Conservation (phyloP, 2,113 vertebrate species). For the Coptodon rendalli region DNA sequence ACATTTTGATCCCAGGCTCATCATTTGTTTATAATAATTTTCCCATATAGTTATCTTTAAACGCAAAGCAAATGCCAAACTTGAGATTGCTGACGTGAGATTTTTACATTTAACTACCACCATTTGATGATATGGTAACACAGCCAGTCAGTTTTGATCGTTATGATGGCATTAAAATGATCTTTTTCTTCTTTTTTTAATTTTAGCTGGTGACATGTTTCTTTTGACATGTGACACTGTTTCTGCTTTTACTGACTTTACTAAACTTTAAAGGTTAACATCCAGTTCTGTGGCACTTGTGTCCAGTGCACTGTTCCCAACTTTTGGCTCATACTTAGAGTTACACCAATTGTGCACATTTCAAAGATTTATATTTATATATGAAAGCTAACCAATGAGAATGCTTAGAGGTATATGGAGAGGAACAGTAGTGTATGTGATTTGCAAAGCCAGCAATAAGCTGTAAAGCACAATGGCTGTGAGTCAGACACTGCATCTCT, state of each 20-base stretch:
- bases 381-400: not conserved
- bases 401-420: not conserved
- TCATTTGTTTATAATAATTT: not conserved
- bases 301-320: not conserved
- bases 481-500: not conserved
- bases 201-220: not conserved
- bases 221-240: not conserved
- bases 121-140: not conserved
- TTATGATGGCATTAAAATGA: not conserved
- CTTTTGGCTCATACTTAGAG: not conserved
- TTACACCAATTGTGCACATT: not conserved
- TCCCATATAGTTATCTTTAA: not conserved
- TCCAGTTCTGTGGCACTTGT: not conserved
- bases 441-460: not conserved
- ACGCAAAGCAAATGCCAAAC: not conserved
- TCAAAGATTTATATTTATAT: not conserved
- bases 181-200: not conserved
- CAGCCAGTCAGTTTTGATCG: not conserved
- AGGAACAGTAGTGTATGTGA: not conserved
- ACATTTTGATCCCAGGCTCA: not conserved
- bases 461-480: not conserved
- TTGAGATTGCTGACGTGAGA: not conserved
- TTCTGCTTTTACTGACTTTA: not conserved
- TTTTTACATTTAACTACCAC: not conserved
- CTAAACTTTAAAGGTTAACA: not conserved